Percentiles rank a stretch among this genome's conserved stretches.
phyloP scores from a whole-genome alignment of 2,113 vertebrate genomes.

The Plotosus lineatus region DNA sequence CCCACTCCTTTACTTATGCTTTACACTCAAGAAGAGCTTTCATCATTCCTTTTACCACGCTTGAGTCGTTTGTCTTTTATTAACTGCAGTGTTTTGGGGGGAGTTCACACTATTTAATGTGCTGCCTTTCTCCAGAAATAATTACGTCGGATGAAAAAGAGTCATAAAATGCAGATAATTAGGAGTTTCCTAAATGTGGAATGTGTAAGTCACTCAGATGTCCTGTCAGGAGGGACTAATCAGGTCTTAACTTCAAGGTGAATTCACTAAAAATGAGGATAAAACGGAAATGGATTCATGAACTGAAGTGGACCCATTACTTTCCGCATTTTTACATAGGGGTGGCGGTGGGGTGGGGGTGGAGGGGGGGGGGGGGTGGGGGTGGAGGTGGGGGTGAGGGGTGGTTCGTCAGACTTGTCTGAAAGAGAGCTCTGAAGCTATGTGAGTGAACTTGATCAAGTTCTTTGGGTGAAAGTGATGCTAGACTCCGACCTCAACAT shows the following conservation, averaged over 20 bases:
- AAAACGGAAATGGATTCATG: constrained; percentile 11
- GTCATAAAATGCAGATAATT: constrained; percentile 24
- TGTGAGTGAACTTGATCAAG: neutral
- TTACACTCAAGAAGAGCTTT: constrained; percentile 16
- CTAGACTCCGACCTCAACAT: too few relatives aligned
- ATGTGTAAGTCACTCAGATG: constrained; percentile 8
- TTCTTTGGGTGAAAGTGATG: neutral
- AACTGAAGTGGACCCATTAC: neutral
- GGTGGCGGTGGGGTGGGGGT: too few relatives aligned
- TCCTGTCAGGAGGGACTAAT: constrained; percentile 26
- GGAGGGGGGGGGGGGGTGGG: too few relatives aligned
- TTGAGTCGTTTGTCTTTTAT: constrained; percentile 3
- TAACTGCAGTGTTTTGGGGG: constrained; percentile 9
- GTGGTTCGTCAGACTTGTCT: neutral
- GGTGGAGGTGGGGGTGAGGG: too few relatives aligned
- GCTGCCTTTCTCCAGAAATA: constrained; percentile 10
- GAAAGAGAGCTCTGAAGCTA: neutral
- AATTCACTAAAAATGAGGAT: constrained; percentile 14
- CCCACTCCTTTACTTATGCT: neutral
- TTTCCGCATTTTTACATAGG: neutral
- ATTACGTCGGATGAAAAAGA: constrained; percentile 9
- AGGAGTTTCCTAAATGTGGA: constrained; percentile 10
- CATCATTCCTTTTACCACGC: constrained; percentile 3
- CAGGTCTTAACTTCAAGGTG: constrained; percentile 31
- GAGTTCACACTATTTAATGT: constrained; percentile 22